Evolutionary conservation across 2,113 vertebrate species (phyloP).

Genomic region (Megaceryle maxima): DNA sequence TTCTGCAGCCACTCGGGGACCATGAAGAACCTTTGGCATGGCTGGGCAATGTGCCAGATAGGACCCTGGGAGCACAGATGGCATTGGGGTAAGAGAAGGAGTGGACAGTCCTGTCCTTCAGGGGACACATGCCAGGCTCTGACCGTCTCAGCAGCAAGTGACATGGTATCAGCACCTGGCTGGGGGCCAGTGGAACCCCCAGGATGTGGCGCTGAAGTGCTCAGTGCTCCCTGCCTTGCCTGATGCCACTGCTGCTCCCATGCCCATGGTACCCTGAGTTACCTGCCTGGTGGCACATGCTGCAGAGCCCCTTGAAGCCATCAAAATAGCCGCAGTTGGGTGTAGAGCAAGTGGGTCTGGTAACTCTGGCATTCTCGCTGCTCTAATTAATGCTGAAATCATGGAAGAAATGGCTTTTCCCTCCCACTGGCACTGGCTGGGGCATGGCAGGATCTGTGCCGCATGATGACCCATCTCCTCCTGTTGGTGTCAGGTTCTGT

Average conservation of each 20-base stretch:
- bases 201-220: accelerated
- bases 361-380: neutral
- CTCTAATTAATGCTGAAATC: neutral
- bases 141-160: neutral
- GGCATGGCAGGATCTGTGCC: neutral
- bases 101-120: neutral
- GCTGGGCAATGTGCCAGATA: accelerated
- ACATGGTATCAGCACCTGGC: accelerated
- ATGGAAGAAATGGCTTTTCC: neutral
- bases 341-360: neutral
- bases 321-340: neutral
- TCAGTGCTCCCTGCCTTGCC: neutral
- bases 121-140: neutral
- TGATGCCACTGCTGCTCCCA: neutral
- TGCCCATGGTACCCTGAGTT: neutral
- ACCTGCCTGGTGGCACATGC: neutral
- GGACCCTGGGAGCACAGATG: neutral
- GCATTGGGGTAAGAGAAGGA: neutral
- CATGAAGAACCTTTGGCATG: neutral
- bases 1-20: too few relatives aligned
- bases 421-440: neutral
- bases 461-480: neutral
- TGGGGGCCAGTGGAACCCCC: neutral
- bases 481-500: neutral
- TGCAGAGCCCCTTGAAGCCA: neutral